These are phyloP conservation scores for Stichopus chloronotus DNA, from an alignment of 35 echinoderm and acorn worm species.

Conservation along the genomic window DNA sequence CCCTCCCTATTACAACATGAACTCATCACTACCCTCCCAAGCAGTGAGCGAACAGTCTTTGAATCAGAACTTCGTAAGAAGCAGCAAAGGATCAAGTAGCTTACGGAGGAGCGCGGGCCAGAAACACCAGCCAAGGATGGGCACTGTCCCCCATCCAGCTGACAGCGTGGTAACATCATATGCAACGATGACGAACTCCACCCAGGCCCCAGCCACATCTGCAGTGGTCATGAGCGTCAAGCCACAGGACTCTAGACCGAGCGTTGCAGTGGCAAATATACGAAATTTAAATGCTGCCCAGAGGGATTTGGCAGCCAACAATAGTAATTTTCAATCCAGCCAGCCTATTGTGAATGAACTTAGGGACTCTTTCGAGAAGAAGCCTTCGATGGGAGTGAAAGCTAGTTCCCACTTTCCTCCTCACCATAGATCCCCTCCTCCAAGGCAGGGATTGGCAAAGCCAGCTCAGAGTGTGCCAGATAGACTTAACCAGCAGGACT, in stretches of 20 bases:
- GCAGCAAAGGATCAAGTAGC: slow-evolving; percentile 34
- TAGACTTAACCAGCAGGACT: slow-evolving; percentile 23
- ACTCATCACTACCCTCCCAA: slow-evolving; percentile 12
- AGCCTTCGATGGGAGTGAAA: not conserved
- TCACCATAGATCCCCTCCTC: slow-evolving; percentile 31
- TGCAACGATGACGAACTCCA: slow-evolving; percentile 41
- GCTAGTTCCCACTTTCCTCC: not conserved
- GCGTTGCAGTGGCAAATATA: slow-evolving; percentile 49
- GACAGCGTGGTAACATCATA: slow-evolving; percentile 43
- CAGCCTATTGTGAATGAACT: slow-evolving; percentile 8
- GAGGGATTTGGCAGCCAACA: slow-evolving; percentile 18
- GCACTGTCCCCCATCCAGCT: not conserved
- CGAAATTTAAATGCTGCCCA: slow-evolving; percentile 36
- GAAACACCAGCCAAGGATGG: slow-evolving; percentile 42
- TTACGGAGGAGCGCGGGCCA: slow-evolving; percentile 48
- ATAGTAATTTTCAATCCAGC: slow-evolving; percentile 25
- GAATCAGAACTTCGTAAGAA: slow-evolving; percentile 48
- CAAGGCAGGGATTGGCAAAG: slow-evolving; percentile 26
- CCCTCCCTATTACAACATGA: slow-evolving; percentile 8
- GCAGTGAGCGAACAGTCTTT: slow-evolving; percentile 30
- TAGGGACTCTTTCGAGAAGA: slow-evolving; percentile 33
- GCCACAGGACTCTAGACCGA: slow-evolving; percentile 31
- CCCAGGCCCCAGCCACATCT: slow-evolving; percentile 17
- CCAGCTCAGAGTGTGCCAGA: slow-evolving; percentile 41
- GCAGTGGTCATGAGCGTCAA: slow-evolving; percentile 49